Conservation (phyloP, 2,888 invertebrate species). For the Lathronympha strigana region DNA sequence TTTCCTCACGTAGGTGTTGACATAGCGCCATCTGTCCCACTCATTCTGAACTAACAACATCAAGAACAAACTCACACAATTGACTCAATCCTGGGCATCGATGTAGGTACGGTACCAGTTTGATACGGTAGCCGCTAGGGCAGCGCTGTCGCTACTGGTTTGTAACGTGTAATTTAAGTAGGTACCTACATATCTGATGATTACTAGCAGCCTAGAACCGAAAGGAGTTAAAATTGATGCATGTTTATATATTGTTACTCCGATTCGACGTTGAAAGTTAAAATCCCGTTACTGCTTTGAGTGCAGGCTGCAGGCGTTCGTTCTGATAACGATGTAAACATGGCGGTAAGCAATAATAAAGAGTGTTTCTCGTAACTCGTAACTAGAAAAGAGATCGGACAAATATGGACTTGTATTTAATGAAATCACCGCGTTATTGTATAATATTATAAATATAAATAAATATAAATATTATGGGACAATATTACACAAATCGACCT, state of each 20-base stretch:
- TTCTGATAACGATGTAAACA: constrained; percentile 9
- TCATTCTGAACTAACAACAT: constrained; percentile 14
- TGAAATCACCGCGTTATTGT: too few relatives aligned
- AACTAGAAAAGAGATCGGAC: too few relatives aligned
- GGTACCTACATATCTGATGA: too few relatives aligned
- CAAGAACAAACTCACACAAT: not conserved
- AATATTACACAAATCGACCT: too few relatives aligned
- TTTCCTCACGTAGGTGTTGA: not conserved
- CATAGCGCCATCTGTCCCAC: constrained; percentile 19
- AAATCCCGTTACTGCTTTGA: constrained; percentile 5
- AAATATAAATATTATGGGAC: too few relatives aligned
- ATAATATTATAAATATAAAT: too few relatives aligned
- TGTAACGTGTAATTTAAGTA: not conserved
- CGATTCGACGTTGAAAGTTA: not conserved
- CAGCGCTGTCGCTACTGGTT: constrained; percentile 10
- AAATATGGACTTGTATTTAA: too few relatives aligned
- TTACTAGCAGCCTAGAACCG: not conserved
- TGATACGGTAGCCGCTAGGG: constrained; percentile 11
- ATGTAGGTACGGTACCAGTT: constrained; percentile 18
- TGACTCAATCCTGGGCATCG: constrained; percentile 4
- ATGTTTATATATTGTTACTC: not conserved
- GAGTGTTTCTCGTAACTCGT: not conserved
- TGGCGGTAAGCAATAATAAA: constrained; percentile 4
- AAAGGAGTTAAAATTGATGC: not conserved
- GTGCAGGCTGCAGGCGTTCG: too few relatives aligned